A percentile compares a stretch with the other conserved stretches of the same genome.
phyloP scores from a whole-genome alignment of 2,797 vertebrate genomes.

The Pantherophis vulpinus region DNA sequence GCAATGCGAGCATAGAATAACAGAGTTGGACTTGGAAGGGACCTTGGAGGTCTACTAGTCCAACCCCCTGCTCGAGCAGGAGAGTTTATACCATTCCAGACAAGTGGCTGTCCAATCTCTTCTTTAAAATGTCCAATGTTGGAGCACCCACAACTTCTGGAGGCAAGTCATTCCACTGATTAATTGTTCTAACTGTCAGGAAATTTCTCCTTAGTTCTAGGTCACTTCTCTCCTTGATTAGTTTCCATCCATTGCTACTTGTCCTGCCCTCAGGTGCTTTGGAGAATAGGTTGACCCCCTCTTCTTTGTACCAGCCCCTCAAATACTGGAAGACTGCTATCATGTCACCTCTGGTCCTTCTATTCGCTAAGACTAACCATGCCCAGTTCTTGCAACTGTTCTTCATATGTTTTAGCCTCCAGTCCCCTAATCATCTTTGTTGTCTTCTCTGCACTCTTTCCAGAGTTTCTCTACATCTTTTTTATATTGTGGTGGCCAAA shows the following conservation, averaged over 20 bases:
- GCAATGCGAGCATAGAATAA: not conserved
- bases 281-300: not conserved
- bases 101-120: not conserved
- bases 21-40: not conserved
- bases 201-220: no score
- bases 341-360: not conserved
- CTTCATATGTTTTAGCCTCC: not conserved
- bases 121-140: not conserved
- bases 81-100: not conserved
- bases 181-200: no score
- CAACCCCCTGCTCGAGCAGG: not conserved
- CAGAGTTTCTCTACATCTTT: not conserved
- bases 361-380: not conserved
- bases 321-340: not conserved
- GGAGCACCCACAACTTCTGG: no score
- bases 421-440: not conserved
- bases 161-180: no score
- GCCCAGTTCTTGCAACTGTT: not conserved
- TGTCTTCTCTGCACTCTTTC: not conserved
- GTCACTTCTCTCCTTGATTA: not conserved
- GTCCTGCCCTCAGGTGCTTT: not conserved
- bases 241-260: not conserved
- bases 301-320: not conserved
- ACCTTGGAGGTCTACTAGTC: not conserved
- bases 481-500: not conserved